Base-by-base conservation (phyloP, 1,140 invertebrate genomes). In the Hormaphis cornu region DNA sequence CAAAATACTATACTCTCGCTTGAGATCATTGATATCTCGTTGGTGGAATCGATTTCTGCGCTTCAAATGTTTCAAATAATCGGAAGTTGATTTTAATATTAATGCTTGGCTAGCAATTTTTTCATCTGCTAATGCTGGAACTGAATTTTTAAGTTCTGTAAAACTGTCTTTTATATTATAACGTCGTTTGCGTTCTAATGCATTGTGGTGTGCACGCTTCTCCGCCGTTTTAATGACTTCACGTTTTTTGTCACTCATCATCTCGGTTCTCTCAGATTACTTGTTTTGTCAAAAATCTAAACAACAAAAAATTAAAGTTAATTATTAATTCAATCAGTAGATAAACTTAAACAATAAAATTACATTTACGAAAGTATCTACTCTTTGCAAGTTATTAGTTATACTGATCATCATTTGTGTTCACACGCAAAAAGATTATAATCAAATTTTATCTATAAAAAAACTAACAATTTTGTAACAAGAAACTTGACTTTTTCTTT, bases 121-220 rank as follows among this genome's bases (percentile, higher is more conserved):
- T 82, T 97, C 94, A 72, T 91, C 91, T 78, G 94, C 90, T 44
- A 97, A 80, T 16, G 90, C 84, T 69, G 94, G 95, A 61, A 98
- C 91, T 44, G 93, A 89, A 77, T 98, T 95, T 72, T 93, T 80
- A 33, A 98, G 81, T 78, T 90, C 94, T 42, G 89, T 93, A 76
- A 98, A 98, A 79, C 93, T 97, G 76, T 98, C 95, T 78, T 98
- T 98, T 71, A 98, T 98, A 78, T 98, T 95, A 80, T 98, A 95
- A 74, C 95, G 82, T 70, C 96, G 81, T 80, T 97, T 96, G 26
- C 95, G 81, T 78, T 98, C 96, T 75, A 98, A 78, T 9, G 95
- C 95, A 86, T 98, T 98, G 75, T 98, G 96, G 77, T 98, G 95
- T 18, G 95, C 95, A 76, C 95, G 81, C 80, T 97, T 97, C 77